Evolutionary conservation across 2,113 vertebrate species (phyloP).

Genomic region (Prionailurus bengalensis): DNA sequence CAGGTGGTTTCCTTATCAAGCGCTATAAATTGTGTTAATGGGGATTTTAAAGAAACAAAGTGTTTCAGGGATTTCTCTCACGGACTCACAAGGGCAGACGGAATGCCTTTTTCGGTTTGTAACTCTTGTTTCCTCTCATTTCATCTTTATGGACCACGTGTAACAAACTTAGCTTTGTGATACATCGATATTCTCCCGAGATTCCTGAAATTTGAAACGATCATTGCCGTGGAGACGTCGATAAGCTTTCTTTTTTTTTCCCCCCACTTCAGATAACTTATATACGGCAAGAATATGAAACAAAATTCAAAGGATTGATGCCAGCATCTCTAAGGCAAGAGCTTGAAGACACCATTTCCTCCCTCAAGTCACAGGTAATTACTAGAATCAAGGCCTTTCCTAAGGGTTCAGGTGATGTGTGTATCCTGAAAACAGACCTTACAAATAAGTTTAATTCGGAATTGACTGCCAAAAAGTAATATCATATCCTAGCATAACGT

Average conservation of each 20-base stretch:
- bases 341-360: constrained; percentile 96
- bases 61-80: too few relatives aligned
- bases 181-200: not conserved
- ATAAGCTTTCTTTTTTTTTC: constrained; percentile 47
- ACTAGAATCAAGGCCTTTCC: not conserved
- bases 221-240: not conserved
- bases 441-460: not conserved
- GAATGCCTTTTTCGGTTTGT: not conserved
- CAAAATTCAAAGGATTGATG: constrained; percentile 94
- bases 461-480: not conserved
- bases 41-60: not conserved
- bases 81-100: not conserved
- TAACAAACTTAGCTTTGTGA: not conserved
- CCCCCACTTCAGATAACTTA: constrained; percentile 89
- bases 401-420: not conserved
- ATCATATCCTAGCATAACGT: not conserved
- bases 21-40: not conserved
- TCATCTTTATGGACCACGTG: not conserved
- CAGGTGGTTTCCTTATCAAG: not conserved
- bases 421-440: not conserved
- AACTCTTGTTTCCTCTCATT: not conserved
- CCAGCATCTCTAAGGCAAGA: constrained; percentile 93
- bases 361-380: constrained; percentile 96
- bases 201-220: constrained; percentile 27
- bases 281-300: constrained; percentile 93